A percentile compares a stretch with the other conserved stretches of the same genome.
These are phyloP conservation scores for Orchestia grillus DNA, from an alignment of 1,140 invertebrate species.

Conservation along the genomic window DNA sequence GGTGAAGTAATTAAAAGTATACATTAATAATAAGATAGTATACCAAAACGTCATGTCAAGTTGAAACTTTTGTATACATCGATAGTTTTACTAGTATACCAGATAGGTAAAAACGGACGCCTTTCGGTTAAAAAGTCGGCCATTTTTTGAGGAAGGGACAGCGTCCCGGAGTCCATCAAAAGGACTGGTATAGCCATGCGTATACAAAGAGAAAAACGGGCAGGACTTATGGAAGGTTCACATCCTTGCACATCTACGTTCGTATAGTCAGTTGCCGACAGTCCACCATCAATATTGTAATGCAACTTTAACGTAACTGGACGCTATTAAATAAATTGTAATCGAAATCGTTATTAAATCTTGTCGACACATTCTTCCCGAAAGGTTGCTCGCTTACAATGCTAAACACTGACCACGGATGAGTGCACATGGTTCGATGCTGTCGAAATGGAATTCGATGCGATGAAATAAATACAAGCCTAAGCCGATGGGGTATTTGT, in stretches of 20 bases:
- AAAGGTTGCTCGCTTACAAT: background rate
- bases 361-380: background rate
- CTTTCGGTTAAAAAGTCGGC: conserved; percentile 11
- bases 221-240: conserved; percentile 45
- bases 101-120: conserved; percentile 38
- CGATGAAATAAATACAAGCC: conserved; percentile 24
- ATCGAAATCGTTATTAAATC: background rate
- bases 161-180: conserved; percentile 18
- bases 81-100: conserved; percentile 47
- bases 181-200: conserved; percentile 38
- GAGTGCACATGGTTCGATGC: conserved; percentile 13
- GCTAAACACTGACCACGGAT: conserved; percentile 34
- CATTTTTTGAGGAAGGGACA: conserved; percentile 47
- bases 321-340: background rate
- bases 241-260: conserved; percentile 31
- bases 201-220: conserved; percentile 52
- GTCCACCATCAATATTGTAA: conserved; percentile 26
- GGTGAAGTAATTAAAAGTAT: conserved; percentile 57
- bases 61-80: conserved; percentile 54
- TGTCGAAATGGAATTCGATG: background rate
- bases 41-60: conserved; percentile 54
- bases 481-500: background rate
- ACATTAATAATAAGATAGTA: conserved; percentile 56
- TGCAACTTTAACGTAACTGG: conserved; percentile 18
- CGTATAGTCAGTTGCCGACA: conserved; percentile 1